Evolutionary conservation across 2,797 vertebrate genomes (phyloP), one percentile per base, ranked within the genome.

Genomic region (Saxicola maurus): DNA sequence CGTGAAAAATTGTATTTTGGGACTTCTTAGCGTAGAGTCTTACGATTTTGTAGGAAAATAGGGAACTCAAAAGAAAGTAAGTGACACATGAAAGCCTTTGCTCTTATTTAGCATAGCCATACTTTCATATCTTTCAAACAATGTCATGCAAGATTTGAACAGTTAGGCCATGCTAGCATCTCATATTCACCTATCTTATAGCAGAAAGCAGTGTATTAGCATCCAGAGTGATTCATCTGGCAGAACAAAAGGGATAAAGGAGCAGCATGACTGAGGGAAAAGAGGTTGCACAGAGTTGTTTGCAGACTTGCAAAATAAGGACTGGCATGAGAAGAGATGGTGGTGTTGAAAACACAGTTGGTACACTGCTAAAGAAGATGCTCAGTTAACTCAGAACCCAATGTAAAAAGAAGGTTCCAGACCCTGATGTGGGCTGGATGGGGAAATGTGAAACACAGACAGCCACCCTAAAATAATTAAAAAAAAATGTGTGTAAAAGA

Each of bases 1-100:
- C 4, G 9, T 10, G 4, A 80, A 87, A 87, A 84, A 53, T 17
- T 77, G 30, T 76, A 23, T 82, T 90, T 43, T 31, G 49, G 68
- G 65, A 86, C 35, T 77, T 80, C 82, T 85, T 35, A 31, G 24
- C 17, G 2, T 73, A 64, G 35, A 69, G 61, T 64, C 37, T 76
- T 84, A 46, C 0, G 0, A 69, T 80, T 90, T 90, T 52, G 40
- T 33, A 77, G 46, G 27, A 90, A 86, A 65, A 74, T 33, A 74
- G 38, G 65, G 30, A 88, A 64, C 53, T 84, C 33, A 88, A 61
- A 77, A 33, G 60, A 76, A 75, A 75, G 49, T 4, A 57, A 31
- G 46, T 92, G 82, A 74, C 79, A 87, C 76, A 45, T 90, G 66
- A 88, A 91, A 91, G 88, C 31, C 42, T 85, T 92, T 83, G 55